Evolutionary conservation across 2,113 vertebrate species (phyloP).

Genomic region (Acrocephalus kingi): DNA sequence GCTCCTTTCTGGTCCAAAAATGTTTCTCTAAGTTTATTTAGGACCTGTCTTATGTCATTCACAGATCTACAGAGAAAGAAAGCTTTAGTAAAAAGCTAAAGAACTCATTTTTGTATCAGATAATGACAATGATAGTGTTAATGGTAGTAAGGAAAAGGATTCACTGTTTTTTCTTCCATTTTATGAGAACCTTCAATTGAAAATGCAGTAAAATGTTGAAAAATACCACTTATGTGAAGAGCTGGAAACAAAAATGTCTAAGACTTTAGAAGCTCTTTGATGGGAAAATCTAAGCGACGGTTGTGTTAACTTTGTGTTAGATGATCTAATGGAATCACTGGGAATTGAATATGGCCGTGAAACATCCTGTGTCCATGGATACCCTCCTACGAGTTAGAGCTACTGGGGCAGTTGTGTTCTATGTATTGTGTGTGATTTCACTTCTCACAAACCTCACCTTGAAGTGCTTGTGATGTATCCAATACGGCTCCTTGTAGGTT

Average conservation of each 20-base stretch:
- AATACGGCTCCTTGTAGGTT: not conserved
- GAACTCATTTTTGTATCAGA: not conserved
- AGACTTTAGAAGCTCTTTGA: not conserved
- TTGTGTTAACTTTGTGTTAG: not conserved
- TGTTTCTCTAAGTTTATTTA: slow-evolving; percentile 46
- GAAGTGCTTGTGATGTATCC: not conserved
- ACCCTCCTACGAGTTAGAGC: not conserved
- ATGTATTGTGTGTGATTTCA: fast-evolving
- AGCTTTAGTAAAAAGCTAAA: not conserved
- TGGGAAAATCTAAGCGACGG: not conserved
- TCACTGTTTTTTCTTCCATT: not conserved
- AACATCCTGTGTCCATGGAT: not conserved
- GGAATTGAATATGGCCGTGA: not conserved
- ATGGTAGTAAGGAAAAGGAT: not conserved
- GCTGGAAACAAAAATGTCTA: not conserved
- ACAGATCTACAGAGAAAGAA: not conserved
- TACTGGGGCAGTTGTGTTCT: not conserved
- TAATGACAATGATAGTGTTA: not conserved
- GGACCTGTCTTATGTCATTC: not conserved
- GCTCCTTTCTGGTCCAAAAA: not conserved
- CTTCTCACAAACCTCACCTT: not conserved
- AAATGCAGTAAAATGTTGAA: not conserved
- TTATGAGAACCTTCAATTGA: not conserved
- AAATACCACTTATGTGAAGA: not conserved
- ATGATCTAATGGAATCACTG: not conserved